phyloP scores from a whole-genome alignment of 2,797 vertebrate genomes.

The Remorina albescens region DNA sequence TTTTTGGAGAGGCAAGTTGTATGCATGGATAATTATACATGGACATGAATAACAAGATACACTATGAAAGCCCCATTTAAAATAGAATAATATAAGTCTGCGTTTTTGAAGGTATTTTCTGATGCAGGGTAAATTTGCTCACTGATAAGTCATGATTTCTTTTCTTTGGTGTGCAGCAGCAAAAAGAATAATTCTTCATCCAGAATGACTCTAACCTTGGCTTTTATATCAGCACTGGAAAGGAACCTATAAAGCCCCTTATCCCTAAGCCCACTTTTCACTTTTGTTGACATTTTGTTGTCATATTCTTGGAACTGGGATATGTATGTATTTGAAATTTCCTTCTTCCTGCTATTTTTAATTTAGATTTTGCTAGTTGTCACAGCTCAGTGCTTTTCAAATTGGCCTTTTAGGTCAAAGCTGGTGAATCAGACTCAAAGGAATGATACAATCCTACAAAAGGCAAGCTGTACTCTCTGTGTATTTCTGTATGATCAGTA shows the following conservation, averaged over 20 bases:
- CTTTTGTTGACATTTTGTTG: constrained; percentile 42
- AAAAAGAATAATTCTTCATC: constrained; percentile 30
- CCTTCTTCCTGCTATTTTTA: constrained; percentile 25
- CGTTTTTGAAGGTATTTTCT: background rate
- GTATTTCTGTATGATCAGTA: background rate
- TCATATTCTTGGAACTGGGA: constrained; percentile 21
- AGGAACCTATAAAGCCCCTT: constrained; percentile 37
- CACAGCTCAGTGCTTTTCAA: constrained; percentile 3
- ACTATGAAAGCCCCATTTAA: background rate
- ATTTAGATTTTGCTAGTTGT: background rate
- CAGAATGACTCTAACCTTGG: constrained; percentile 33
- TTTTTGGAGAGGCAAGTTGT: background rate
- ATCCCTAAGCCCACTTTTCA: constrained; percentile 14
- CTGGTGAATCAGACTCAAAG: background rate
- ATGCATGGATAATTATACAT: background rate
- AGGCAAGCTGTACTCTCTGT: background rate
- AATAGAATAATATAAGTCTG: background rate
- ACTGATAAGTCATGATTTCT: constrained; percentile 15
- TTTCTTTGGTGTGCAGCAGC: constrained; percentile 24
- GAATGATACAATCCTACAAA: background rate
- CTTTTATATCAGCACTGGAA: constrained; percentile 33
- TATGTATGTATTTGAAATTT: constrained; percentile 10
- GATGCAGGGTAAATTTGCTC: constrained; percentile 13
- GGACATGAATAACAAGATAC: background rate
- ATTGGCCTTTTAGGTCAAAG: background rate